These are phyloP conservation scores for Lucinisca nassula DNA, from an alignment of 2,888 invertebrate species.

Conservation along the genomic window DNA sequence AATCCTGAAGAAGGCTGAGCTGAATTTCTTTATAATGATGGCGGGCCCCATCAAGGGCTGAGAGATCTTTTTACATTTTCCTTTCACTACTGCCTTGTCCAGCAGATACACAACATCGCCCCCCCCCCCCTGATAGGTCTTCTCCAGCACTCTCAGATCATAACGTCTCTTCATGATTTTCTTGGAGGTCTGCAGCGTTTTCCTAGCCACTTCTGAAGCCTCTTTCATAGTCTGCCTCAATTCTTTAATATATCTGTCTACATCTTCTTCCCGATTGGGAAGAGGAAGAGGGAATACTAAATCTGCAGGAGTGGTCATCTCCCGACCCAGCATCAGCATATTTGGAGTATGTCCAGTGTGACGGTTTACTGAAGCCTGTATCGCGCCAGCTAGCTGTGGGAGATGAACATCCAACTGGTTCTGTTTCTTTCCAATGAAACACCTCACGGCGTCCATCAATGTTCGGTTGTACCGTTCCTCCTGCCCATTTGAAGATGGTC, in stretches of 20 bases:
- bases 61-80: not conserved
- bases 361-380: constrained; percentile 16
- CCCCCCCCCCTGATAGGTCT: not conserved
- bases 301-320: constrained; percentile 20
- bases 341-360: constrained; percentile 28
- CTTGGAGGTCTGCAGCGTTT: not conserved
- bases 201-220: constrained; percentile 4
- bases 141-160: not conserved
- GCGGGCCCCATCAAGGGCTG: constrained; percentile 5
- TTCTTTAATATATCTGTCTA: constrained; percentile 10
- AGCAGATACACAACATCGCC: constrained; percentile 2
- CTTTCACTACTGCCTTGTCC: not conserved
- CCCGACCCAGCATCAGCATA: constrained; percentile 28
- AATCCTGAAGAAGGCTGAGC: not conserved
- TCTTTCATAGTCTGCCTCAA: constrained; percentile 4
- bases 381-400: constrained; percentile 29
- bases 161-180: not conserved
- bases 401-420: constrained; percentile 22
- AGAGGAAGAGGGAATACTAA: constrained; percentile 9
- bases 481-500: constrained; percentile 45
- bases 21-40: not conserved
- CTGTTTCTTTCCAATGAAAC: not conserved
- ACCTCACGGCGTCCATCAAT: constrained; percentile 16
- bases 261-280: not conserved
- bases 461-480: constrained; percentile 37